Conservation (phyloP, 35 echinoderm and acorn worm genomes). For the Chiridota heheva region DNA sequence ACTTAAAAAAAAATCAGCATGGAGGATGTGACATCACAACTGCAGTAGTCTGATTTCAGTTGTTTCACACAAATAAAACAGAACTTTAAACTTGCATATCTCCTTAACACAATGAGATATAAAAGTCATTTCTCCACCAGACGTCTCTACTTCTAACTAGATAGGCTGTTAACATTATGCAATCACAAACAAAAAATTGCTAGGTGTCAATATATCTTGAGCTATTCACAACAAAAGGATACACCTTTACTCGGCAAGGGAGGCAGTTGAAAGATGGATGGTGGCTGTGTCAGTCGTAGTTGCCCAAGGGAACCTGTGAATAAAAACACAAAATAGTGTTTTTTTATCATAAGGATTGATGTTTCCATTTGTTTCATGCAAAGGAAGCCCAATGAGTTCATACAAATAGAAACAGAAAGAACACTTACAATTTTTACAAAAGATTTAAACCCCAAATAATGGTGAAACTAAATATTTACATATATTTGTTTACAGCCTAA, state of each 20-base stretch:
- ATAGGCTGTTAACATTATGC: neutral
- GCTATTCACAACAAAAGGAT: conserved; percentile 85
- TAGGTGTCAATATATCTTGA: neutral
- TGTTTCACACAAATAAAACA: no score
- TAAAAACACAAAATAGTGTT: conserved; percentile 27
- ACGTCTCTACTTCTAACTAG: neutral
- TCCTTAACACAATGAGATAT: no score
- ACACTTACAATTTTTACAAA: neutral
- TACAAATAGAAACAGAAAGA: no score
- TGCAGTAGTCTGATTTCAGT: no score
- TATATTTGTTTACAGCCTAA: no score
- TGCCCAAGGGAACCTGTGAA: conserved; percentile 78
- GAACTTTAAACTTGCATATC: no score
- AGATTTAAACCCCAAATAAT: neutral
- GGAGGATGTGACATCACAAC: no score
- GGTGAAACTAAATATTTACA: neutral
- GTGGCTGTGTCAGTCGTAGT: conserved; percentile 89
- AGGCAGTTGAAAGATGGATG: conserved; percentile 95
- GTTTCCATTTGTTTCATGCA: no score
- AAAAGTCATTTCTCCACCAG: neutral
- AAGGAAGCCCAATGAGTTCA: no score
- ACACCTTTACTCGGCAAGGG: conserved; percentile 88
- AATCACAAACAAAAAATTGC: neutral
- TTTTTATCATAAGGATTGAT: neutral
- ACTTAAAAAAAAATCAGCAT: no score